Evolutionary conservation across 2,888 invertebrate genomes (phyloP), one percentile per base, ranked within the genome.

Genomic region (Agrotis clavis): DNA sequence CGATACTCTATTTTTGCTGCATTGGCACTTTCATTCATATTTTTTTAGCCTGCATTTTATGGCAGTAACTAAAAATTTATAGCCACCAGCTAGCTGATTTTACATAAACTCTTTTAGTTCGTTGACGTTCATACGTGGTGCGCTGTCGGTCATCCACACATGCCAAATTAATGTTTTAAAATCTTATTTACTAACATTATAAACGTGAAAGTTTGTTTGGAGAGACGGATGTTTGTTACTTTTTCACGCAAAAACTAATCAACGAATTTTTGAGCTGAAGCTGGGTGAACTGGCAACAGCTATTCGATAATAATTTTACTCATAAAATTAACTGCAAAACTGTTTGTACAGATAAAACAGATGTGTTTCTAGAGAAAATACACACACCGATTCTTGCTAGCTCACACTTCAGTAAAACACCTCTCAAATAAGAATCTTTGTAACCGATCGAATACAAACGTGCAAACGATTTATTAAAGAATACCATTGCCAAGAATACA

Each of bases 391-490:
- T 35, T 72, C 9, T 4, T 5, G 1, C 19, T 35, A 35, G 16
- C 3, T 19, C 11, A n/a, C 41, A 65, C 25, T 48, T 35, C 13
- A 45, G 30, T 35, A 47, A 14, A 75, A 54, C 16, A 30, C 7
- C 16, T 21, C 45, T 19, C 6, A 45, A 62, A 53, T 21, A 60
- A 61, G 1, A 79, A 54, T 56, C 14, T 25, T 48, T 53, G 19
- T 47, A 54, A 48, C 61, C 21, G 18, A 74, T 66, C 25, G 45
- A 51, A 65, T 57, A 56, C 18, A 2, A 65, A 65, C 62, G 11
- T 63, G 19, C 25, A 47, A 62, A 82, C 61, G 62, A 51, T 54
- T 51, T 65, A 68, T 56, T 70, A 25, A 71, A 82, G 30, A 57
- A 61, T 63, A 47, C 72, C 30, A 57, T 16, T 78, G 59, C 50